These are phyloP conservation scores for Uria aalge DNA, from an alignment of 2,113 vertebrate genomes.

Conservation along the genomic window DNA sequence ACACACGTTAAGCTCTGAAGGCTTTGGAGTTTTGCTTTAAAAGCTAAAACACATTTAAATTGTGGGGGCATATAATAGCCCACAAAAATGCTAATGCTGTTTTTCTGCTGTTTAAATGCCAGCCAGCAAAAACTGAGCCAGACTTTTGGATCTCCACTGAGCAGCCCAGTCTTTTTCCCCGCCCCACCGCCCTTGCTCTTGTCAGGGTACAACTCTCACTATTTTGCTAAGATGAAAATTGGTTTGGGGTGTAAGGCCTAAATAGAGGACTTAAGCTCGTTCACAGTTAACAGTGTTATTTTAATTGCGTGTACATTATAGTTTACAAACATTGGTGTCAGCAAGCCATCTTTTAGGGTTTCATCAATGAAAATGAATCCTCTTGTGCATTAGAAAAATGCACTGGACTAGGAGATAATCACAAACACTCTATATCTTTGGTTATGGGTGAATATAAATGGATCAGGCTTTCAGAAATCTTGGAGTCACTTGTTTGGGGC, in stretches of 20 bases:
- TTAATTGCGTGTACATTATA: not conserved
- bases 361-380: not conserved
- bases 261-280: not conserved
- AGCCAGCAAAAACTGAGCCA: not conserved
- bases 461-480: not conserved
- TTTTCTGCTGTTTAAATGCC: constrained; percentile 1
- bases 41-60: not conserved
- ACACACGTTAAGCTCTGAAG: not conserved
- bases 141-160: not conserved
- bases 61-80: not conserved
- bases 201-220: not conserved
- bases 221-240: not conserved
- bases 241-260: not conserved
- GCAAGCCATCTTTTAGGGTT: not conserved
- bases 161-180: not conserved
- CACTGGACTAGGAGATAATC: not conserved
- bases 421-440: not conserved
- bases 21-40: not conserved
- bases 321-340: not conserved
- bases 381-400: not conserved
- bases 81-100: not conserved
- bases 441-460: not conserved
- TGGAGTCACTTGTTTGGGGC: not conserved
- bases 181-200: not conserved
- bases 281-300: not conserved